Conservation (phyloP, 2,888 invertebrate species). For the Drosophila leonis region DNA sequence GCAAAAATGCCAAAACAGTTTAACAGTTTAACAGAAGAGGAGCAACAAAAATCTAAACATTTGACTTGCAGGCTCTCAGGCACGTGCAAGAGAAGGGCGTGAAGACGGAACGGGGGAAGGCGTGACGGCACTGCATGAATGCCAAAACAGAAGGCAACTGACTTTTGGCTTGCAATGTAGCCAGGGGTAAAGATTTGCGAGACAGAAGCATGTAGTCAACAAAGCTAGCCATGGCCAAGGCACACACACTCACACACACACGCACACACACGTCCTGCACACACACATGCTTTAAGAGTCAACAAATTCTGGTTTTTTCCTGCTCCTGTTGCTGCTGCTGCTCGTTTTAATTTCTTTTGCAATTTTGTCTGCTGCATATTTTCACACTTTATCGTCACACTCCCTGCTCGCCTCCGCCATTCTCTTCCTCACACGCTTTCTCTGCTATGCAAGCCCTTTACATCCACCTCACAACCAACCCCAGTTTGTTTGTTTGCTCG, state of each 20-base stretch:
- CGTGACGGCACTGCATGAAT: conserved; percentile 11
- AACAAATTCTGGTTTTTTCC: conserved; percentile 27
- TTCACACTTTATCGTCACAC: conserved; percentile 71
- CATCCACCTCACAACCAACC: not conserved
- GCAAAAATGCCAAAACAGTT: conserved; percentile 64
- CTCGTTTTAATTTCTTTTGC: conserved; percentile 78
- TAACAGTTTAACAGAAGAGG: conserved; percentile 49
- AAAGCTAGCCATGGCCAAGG: conserved; percentile 20
- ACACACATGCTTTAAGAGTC: conserved; percentile 31
- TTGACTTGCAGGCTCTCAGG: conserved; percentile 35
- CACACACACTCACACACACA: conserved; percentile 7
- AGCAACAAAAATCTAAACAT: conserved; percentile 50
- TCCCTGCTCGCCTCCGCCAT: not conserved
- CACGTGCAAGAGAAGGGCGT: conserved; percentile 10
- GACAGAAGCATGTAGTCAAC: conserved; percentile 31
- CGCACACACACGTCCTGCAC: conserved; percentile 3
- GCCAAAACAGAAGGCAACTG: conserved; percentile 48
- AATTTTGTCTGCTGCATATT: conserved; percentile 72
- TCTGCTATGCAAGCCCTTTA: not conserved
- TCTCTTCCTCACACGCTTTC: not conserved
- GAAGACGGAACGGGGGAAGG: not conserved
- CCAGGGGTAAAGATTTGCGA: conserved; percentile 14
- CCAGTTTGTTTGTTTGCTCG: conserved; percentile 48
- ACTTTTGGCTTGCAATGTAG: conserved; percentile 59
- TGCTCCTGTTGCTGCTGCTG: conserved; percentile 35